These are phyloP conservation scores for Molothrus aeneus DNA, from an alignment of 2,797 vertebrate genomes.

Conservation along the genomic window DNA sequence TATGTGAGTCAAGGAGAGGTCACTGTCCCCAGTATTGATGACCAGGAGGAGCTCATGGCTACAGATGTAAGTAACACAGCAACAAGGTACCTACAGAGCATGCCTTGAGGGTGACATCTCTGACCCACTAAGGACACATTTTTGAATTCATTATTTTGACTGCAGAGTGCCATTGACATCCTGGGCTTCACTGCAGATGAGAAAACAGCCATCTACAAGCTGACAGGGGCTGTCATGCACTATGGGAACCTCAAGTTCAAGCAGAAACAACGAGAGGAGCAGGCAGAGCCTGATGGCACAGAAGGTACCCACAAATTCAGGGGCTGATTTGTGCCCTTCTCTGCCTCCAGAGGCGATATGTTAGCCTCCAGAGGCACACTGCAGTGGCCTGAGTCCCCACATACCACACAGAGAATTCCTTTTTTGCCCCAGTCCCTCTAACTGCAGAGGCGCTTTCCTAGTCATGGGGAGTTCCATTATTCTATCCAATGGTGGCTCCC, in stretches of 20 bases:
- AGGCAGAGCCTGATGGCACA: no score
- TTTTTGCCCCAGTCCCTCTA: no score
- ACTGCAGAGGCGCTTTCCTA: no score
- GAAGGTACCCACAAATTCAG: no score
- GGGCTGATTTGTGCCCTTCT: no score
- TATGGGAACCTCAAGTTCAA: constrained; percentile 83
- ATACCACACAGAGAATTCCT: no score
- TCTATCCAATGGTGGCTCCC: no score
- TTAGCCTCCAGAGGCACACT: no score
- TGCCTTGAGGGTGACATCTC: neutral
- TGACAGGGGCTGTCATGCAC: constrained; percentile 81
- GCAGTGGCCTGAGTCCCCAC: no score
- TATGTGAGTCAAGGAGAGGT: constrained; percentile 86
- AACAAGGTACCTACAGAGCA: no score
- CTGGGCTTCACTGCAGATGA: constrained; percentile 78
- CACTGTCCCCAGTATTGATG: constrained; percentile 82
- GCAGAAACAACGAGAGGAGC: constrained; percentile 81
- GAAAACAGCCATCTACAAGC: constrained; percentile 79
- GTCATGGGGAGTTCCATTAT: no score
- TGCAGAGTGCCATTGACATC: constrained; percentile 78
- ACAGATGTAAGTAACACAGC: constrained; percentile 79
- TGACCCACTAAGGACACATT: neutral
- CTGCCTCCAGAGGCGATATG: no score
- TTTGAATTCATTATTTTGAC: neutral
- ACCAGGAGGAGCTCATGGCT: constrained; percentile 83